These are phyloP conservation scores for Slavum lentiscoides DNA, from an alignment of 2,888 invertebrate genomes.

Conservation along the genomic window DNA sequence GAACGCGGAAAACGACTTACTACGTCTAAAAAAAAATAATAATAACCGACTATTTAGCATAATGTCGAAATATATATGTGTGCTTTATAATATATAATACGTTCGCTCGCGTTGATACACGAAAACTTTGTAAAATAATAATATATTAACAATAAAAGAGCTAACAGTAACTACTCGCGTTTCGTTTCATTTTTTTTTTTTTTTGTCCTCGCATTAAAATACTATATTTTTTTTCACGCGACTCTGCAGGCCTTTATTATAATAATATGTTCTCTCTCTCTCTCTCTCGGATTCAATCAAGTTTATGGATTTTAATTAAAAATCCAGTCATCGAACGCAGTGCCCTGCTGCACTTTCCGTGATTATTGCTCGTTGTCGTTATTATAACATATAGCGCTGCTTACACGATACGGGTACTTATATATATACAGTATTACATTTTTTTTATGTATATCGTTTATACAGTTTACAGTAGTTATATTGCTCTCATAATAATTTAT, in stretches of 20 bases:
- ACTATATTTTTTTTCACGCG: background rate
- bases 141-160: background rate
- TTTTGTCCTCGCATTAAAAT: background rate
- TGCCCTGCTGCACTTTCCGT: slow-evolving; percentile 4
- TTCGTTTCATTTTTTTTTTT: background rate
- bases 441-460: background rate
- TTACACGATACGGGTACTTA: slow-evolving; percentile 20
- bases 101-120: too few relatives aligned
- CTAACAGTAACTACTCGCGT: background rate
- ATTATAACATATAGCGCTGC: background rate
- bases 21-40: background rate
- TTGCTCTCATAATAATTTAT: slow-evolving; percentile 13
- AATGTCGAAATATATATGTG: background rate
- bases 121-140: too few relatives aligned
- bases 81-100: background rate
- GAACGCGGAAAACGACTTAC: background rate
- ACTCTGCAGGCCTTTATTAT: slow-evolving; percentile 11
- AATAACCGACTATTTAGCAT: background rate
- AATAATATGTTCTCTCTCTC: too few relatives aligned
- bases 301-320: slow-evolving; percentile 32
- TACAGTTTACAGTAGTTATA: background rate
- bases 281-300: background rate
- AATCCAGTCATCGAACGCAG: slow-evolving; percentile 2
- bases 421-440: background rate
- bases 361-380: slow-evolving; percentile 4